Base-by-base conservation (phyloP, 2,113 vertebrate genomes). In the Poicephalus meyeri region DNA sequence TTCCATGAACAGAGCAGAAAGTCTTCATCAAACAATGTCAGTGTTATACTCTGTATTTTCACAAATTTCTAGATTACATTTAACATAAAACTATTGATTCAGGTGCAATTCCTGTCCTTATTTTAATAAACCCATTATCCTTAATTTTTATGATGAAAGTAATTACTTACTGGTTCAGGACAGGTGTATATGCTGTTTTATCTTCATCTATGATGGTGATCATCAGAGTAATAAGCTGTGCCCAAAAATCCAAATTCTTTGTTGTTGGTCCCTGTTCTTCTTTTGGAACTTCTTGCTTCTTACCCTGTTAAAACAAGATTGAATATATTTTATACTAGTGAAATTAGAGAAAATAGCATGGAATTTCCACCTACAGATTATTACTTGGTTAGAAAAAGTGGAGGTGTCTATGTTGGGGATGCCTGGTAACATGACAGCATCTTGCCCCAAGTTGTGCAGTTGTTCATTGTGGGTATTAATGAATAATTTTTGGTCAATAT, bases 161-260 rank as follows among this genome's bases (percentile, higher is more conserved):
- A 60, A 56, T 26, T 93, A 99, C 99, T 97, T 98, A 99, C 99
- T 99, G 99, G 96, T 99, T 99, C 95, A 99, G 97, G 87, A 98
- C 93, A 41, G 99, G 99, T 7, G 99, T 99, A 94, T 99, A 99
- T 9, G 98, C 98, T 5, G 98, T 99, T 92, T 98, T 98, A 96
- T 99, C 99, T 68, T 99, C 99, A 91, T 99, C 99, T 89, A 99
- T 99, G 66, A 99, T 99, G 53, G 99, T 99, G 72, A 99, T 98
- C 99, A 99, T 99, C 78, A 99, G 95, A 80, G 99, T 99, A 95
- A 99, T 99, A 91, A 99, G 98, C 61, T 99, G 99, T 55, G 99
- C 98, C 99, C 99, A 99, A 95, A 99, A 99, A 94, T 99, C 99
- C 98, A 99, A 96, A 96, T 99, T 99, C 97, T 99, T 99, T 92